Percentiles rank a stretch among this genome's conserved stretches.
These are phyloP conservation scores for Monochamus alternatus DNA, from an alignment of 2,888 invertebrate species.

Conservation along the genomic window DNA sequence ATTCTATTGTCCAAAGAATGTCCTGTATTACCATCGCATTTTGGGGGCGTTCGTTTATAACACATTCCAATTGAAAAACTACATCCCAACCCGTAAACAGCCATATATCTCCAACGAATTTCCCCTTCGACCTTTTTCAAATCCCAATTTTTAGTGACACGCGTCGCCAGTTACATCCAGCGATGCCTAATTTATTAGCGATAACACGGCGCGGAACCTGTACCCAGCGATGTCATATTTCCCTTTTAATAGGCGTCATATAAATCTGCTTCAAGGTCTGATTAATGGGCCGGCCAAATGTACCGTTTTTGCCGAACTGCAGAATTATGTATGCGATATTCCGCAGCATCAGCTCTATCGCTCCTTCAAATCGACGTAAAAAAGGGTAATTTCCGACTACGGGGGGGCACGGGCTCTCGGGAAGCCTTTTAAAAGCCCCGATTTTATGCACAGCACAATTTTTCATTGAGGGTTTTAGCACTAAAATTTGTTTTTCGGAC, in stretches of 20 bases:
- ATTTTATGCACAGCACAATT: too few relatives aligned
- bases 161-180: slow-evolving; percentile 5
- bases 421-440: too few relatives aligned
- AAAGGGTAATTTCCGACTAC: slow-evolving; percentile 17
- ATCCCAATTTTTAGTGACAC: slow-evolving; percentile 21
- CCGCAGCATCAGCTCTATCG: slow-evolving; percentile 19
- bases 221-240: slow-evolving; percentile 26
- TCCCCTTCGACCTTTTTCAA: slow-evolving; percentile 6
- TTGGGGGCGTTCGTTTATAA: too few relatives aligned
- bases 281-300: slow-evolving; percentile 28
- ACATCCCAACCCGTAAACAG: background rate
- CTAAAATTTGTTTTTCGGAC: too few relatives aligned
- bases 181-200: slow-evolving; percentile 32
- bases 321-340: slow-evolving; percentile 29
- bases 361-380: slow-evolving; percentile 30
- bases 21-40: too few relatives aligned
- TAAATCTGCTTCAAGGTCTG: slow-evolving; percentile 33
- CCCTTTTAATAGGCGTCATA: slow-evolving; percentile 37
- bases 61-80: background rate
- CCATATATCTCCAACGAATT: slow-evolving; percentile 13
- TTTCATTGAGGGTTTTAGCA: too few relatives aligned
- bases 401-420: background rate
- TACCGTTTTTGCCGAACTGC: slow-evolving; percentile 28
- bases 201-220: slow-evolving; percentile 21
- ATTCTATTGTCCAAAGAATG: too few relatives aligned